A percentile compares a stretch with the other conserved stretches of the same genome.
Evolutionary conservation across 2,888 invertebrate species (phyloP).

Genomic region (Zonitis immaculata): DNA sequence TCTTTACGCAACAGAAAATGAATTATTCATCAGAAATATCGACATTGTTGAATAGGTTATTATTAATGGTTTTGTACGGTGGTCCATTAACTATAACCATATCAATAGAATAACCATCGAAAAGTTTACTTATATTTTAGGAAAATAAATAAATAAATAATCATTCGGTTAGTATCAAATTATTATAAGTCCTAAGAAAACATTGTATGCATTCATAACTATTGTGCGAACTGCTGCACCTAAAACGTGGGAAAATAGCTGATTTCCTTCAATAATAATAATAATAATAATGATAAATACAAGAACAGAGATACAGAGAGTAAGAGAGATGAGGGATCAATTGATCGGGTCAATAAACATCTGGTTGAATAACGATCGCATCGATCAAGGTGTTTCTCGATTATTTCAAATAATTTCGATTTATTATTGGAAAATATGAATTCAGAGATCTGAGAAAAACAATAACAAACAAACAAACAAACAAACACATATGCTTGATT

Average conservation of each 20-base stretch:
- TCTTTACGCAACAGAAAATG: constrained; percentile 12
- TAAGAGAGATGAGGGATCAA: neutral
- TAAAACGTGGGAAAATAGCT: constrained; percentile 19
- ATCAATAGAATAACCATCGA: neutral
- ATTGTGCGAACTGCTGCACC: constrained; percentile 18
- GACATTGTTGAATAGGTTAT: neutral
- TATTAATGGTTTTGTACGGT: neutral
- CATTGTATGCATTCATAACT: constrained; percentile 9
- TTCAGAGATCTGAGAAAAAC: no score
- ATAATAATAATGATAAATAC: neutral
- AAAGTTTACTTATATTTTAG: neutral
- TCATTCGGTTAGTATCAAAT: neutral
- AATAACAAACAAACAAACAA: no score
- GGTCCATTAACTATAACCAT: neutral
- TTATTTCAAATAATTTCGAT: neutral
- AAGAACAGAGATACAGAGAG: neutral
- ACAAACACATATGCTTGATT: neutral
- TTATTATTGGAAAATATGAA: no score
- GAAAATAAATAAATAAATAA: neutral
- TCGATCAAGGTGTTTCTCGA: neutral
- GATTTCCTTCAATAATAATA: neutral
- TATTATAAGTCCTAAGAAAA: constrained; percentile 13
- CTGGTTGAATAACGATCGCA: neutral
- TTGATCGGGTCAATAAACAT: neutral
- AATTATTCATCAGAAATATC: constrained; percentile 13